These are phyloP conservation scores for Drosophila demipolita DNA, from an alignment of 2,888 invertebrate species.

Conservation along the genomic window DNA sequence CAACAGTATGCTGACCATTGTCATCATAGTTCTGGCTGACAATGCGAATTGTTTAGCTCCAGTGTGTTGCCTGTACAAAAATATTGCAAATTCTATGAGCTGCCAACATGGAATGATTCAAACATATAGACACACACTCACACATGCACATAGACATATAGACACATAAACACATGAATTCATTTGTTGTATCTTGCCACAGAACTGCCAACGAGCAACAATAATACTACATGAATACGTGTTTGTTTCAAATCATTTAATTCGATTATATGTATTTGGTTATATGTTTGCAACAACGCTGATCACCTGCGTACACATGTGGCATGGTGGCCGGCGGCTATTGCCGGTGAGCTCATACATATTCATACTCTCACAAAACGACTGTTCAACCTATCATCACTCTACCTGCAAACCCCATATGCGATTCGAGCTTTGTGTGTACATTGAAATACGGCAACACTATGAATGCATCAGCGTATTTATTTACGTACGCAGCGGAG, in stretches of 20 bases:
- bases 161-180: no score
- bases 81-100: conserved; percentile 58
- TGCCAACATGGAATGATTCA: conserved; percentile 25
- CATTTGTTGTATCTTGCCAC: conserved; percentile 2
- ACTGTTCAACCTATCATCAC: conserved; percentile 48
- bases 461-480: conserved; percentile 41
- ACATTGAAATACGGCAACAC: conserved; percentile 42
- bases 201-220: neutral
- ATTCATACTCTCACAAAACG: conserved; percentile 43
- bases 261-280: conserved; percentile 28
- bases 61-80: conserved; percentile 61
- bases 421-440: conserved; percentile 22
- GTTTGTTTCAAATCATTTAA: conserved; percentile 26
- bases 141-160: no score
- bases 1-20: conserved; percentile 44
- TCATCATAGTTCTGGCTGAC: conserved; percentile 44
- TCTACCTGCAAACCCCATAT: neutral
- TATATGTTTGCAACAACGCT: conserved; percentile 32
- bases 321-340: conserved; percentile 23
- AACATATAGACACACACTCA: neutral
- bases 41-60: conserved; percentile 67
- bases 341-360: conserved; percentile 38
- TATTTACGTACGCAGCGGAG: conserved; percentile 46
- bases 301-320: conserved; percentile 38
- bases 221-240: neutral